Percentiles rank a stretch among this genome's conserved stretches.
Evolutionary conservation across 2,888 invertebrate genomes (phyloP).

Genomic region (Toxonevra muliebris): DNA sequence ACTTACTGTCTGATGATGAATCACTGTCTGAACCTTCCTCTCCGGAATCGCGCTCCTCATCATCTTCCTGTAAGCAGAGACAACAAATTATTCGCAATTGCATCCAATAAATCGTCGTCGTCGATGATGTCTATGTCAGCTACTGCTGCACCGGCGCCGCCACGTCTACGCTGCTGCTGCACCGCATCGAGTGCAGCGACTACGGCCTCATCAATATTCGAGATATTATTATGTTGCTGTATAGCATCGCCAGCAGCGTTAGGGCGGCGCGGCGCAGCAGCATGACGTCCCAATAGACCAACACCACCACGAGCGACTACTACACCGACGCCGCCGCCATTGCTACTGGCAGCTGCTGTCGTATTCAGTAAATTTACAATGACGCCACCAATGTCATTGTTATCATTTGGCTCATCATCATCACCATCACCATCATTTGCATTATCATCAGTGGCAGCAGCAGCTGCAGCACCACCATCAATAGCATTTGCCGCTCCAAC

Average conservation of each 20-base stretch:
- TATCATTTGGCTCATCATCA: constrained; percentile 37
- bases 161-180: constrained; percentile 13
- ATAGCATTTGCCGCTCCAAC: constrained; percentile 30
- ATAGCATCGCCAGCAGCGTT: constrained; percentile 45
- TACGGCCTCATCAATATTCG: constrained; percentile 22
- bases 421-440: constrained; percentile 12
- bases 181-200: constrained; percentile 27
- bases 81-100: constrained; percentile 48
- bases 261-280: constrained; percentile 44
- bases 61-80: constrained; percentile 69
- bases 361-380: constrained; percentile 35
- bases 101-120: constrained; percentile 38
- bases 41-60: constrained; percentile 71
- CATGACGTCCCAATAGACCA: constrained; percentile 27
- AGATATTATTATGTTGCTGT: too few relatives aligned
- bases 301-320: constrained; percentile 35
- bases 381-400: constrained; percentile 38
- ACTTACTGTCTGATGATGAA: constrained; percentile 28
- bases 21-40: constrained; percentile 67
- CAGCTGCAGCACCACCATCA: constrained; percentile 34
- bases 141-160: constrained; percentile 36
- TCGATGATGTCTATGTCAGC: constrained; percentile 38
- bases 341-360: constrained; percentile 47
- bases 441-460: constrained; percentile 31
- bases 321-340: constrained; percentile 44